These are phyloP conservation scores for Sthenelais limicola DNA, from an alignment of 2,888 invertebrate genomes.

Conservation along the genomic window DNA sequence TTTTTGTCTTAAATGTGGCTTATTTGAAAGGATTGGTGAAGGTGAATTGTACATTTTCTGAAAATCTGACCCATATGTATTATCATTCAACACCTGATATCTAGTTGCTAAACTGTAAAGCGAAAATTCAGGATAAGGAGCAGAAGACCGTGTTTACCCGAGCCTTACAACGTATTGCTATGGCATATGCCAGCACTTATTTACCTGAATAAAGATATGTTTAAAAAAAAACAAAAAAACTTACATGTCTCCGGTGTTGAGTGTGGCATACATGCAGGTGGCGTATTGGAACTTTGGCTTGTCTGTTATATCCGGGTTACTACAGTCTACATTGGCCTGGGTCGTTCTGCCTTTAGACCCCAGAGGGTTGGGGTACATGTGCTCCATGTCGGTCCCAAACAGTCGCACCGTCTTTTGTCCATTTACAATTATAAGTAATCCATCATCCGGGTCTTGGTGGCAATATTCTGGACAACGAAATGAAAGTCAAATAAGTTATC, in stretches of 20 bases:
- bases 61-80: too few relatives aligned
- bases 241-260: constrained; percentile 55
- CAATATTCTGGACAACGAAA: constrained; percentile 52
- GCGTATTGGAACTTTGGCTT: constrained; percentile 49
- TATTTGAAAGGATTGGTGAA: too few relatives aligned
- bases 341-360: constrained; percentile 57
- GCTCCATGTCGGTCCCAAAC: constrained; percentile 51
- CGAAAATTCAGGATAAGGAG: too few relatives aligned
- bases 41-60: too few relatives aligned
- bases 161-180: too few relatives aligned
- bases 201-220: too few relatives aligned
- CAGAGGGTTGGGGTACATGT: constrained; percentile 53
- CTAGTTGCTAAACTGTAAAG: too few relatives aligned
- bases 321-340: constrained; percentile 55
- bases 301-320: constrained; percentile 49
- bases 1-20: too few relatives aligned
- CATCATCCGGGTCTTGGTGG: constrained; percentile 58
- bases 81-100: too few relatives aligned
- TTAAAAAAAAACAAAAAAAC: constrained; percentile 22
- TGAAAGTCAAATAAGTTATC: background rate
- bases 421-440: constrained; percentile 53
- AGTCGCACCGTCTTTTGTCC: constrained; percentile 55
- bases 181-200: too few relatives aligned
- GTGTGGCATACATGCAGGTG: constrained; percentile 51
- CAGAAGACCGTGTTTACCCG: too few relatives aligned